Conservation (phyloP, 2,888 invertebrate genomes). For the Pyrocoelia pectoralis region DNA sequence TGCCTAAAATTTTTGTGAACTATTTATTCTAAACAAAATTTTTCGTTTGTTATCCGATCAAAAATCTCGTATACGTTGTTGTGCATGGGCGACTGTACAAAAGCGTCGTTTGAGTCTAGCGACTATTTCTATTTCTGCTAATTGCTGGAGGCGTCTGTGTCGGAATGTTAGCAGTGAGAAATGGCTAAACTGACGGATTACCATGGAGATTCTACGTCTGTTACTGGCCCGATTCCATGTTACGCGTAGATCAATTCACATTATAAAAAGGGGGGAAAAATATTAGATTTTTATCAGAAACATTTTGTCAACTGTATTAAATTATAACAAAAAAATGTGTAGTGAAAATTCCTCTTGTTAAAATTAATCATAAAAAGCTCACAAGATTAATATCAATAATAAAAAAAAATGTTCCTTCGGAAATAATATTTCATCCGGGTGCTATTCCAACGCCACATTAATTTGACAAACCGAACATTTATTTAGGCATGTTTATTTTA, state of each 20-base stretch:
- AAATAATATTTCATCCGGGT: slow-evolving; percentile 43
- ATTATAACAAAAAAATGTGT: not conserved
- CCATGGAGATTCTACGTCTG: slow-evolving; percentile 55
- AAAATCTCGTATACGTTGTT: slow-evolving; percentile 31
- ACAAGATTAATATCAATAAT: slow-evolving; percentile 26
- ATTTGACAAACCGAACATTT: slow-evolving; percentile 45
- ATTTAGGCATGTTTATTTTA: slow-evolving; percentile 38
- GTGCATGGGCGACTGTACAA: slow-evolving; percentile 43
- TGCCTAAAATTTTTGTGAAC: not conserved
- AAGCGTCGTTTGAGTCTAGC: slow-evolving; percentile 44
- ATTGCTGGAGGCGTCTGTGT: slow-evolving; percentile 59
- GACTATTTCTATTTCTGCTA: slow-evolving; percentile 61
- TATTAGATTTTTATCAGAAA: slow-evolving; percentile 22
- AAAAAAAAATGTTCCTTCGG: slow-evolving; percentile 39
- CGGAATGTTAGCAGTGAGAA: slow-evolving; percentile 58
- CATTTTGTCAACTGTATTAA: not conserved
- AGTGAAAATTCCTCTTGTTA: slow-evolving; percentile 3
- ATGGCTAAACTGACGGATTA: slow-evolving; percentile 59
- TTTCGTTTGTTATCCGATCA: slow-evolving; percentile 39
- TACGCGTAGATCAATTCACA: slow-evolving; percentile 31
- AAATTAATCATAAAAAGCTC: slow-evolving; percentile 17
- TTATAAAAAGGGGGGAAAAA: slow-evolving; percentile 32
- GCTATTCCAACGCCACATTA: slow-evolving; percentile 42
- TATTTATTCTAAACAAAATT: slow-evolving; percentile 32
- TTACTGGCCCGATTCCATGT: slow-evolving; percentile 4